Evolutionary conservation across 2,888 invertebrate genomes (phyloP).

Genomic region (Drosophila neotestacea): DNA sequence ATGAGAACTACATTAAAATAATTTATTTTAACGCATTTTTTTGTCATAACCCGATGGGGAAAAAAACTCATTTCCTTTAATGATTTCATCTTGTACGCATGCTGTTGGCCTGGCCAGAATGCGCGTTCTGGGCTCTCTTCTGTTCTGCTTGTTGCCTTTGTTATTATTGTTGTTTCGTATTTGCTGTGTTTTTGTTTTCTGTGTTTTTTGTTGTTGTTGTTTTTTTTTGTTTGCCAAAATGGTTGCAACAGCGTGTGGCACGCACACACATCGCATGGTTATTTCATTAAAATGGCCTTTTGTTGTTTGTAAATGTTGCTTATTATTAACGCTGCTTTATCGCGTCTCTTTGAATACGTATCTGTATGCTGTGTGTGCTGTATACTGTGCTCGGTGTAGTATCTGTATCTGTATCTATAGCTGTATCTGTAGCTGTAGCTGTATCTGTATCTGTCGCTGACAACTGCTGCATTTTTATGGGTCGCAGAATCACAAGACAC

Average conservation of each 20-base stretch:
- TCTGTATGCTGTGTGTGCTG: conserved; percentile 15
- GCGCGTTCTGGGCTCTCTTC: conserved; percentile 20
- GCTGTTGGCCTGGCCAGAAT: conserved; percentile 47
- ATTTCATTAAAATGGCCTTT: conserved; percentile 81
- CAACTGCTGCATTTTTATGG: conserved; percentile 71
- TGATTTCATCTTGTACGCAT: conserved; percentile 78
- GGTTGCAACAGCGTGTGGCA: conserved; percentile 61
- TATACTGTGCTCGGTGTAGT: conserved; percentile 18
- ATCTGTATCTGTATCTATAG: conserved; percentile 21
- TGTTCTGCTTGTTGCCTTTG: conserved; percentile 43
- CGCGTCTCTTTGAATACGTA: conserved; percentile 52
- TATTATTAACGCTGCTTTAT: conserved; percentile 77
- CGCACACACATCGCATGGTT: conserved; percentile 70
- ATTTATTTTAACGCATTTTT: conserved; percentile 83
- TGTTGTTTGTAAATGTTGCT: conserved; percentile 81
- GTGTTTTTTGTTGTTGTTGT: conserved; percentile 1
- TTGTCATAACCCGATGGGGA: conserved; percentile 80
- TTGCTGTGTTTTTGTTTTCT: background rate
- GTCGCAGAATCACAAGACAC: conserved; percentile 57
- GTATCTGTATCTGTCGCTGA: conserved; percentile 41
- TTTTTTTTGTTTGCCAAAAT: conserved; percentile 41
- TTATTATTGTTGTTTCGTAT: conserved; percentile 22
- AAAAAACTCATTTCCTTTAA: conserved; percentile 81
- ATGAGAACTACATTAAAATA: conserved; percentile 85
- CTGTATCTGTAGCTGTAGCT: conserved; percentile 19